Conservation (phyloP, 2,888 invertebrate genomes). For the Myathropa florea region DNA sequence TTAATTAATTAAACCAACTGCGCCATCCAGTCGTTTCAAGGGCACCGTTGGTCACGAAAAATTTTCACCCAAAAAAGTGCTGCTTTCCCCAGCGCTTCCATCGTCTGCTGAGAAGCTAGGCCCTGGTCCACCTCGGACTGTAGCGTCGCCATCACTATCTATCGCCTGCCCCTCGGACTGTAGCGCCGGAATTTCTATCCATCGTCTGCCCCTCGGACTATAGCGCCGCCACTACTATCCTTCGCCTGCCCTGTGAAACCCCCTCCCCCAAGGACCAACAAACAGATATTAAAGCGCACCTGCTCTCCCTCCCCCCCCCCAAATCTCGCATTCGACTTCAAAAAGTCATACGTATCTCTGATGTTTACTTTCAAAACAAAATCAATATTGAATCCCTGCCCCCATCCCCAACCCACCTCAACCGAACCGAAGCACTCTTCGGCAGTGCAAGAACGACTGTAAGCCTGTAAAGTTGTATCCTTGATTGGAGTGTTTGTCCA, state of each 20-base stretch:
- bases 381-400: slow-evolving; percentile 20
- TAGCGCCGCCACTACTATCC: too few relatives aligned
- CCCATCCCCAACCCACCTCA: not conserved
- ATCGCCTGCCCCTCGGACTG: too few relatives aligned
- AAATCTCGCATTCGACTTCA: not conserved
- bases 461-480: slow-evolving; percentile 15
- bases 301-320: not conserved
- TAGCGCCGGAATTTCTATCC: too few relatives aligned
- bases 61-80: too few relatives aligned
- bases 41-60: too few relatives aligned
- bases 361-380: slow-evolving; percentile 5
- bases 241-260: not conserved
- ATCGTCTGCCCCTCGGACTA: too few relatives aligned
- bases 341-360: not conserved
- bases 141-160: too few relatives aligned
- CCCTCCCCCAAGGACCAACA: not conserved
- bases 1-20: too few relatives aligned
- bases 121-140: too few relatives aligned
- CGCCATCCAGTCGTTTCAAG: too few relatives aligned
- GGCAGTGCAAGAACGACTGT: slow-evolving; percentile 10
- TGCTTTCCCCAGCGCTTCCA: too few relatives aligned
- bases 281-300: not conserved
- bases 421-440: not conserved
- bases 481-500: slow-evolving; percentile 28
- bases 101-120: too few relatives aligned